phyloP scores from a whole-genome alignment of 2,888 invertebrate genomes.

The Athetis lepigone region DNA sequence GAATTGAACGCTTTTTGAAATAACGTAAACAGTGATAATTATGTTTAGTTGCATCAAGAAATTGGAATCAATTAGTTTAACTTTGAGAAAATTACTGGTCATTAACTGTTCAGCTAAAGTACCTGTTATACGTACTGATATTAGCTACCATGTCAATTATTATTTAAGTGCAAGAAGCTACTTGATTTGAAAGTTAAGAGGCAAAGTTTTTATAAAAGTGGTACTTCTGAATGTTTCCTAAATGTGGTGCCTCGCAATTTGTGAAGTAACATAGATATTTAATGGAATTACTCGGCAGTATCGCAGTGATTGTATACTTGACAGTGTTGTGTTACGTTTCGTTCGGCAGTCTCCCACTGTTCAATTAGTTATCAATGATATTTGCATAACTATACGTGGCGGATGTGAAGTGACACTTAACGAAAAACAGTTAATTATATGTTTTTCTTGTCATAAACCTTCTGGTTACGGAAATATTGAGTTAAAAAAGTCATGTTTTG shows the following conservation, averaged over 20 bases:
- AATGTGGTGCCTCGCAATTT: conserved; percentile 15
- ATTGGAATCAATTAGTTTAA: background rate
- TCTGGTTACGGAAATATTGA: too few relatives aligned
- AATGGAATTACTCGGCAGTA: conserved; percentile 36
- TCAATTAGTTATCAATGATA: background rate
- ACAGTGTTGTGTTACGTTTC: conserved; percentile 10
- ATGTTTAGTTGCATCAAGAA: background rate
- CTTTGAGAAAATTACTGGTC: too few relatives aligned
- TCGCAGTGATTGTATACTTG: conserved; percentile 25
- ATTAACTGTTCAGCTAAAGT: too few relatives aligned
- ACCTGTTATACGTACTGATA: background rate
- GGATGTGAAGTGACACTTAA: background rate
- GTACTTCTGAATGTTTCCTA: conserved; percentile 2
- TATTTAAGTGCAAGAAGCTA: background rate
- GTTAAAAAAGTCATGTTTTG: too few relatives aligned
- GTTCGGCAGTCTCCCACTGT: background rate
- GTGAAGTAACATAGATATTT: conserved; percentile 39
- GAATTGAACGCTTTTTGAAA: too few relatives aligned
- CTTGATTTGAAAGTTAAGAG: background rate
- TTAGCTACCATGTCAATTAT: too few relatives aligned
- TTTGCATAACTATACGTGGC: background rate
- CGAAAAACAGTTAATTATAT: background rate
- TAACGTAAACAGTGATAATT: too few relatives aligned
- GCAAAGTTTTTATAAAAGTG: background rate
- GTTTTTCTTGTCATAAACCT: background rate